phyloP scores from a whole-genome alignment of 2,797 vertebrate genomes.

The Oophaga sylvatica region DNA sequence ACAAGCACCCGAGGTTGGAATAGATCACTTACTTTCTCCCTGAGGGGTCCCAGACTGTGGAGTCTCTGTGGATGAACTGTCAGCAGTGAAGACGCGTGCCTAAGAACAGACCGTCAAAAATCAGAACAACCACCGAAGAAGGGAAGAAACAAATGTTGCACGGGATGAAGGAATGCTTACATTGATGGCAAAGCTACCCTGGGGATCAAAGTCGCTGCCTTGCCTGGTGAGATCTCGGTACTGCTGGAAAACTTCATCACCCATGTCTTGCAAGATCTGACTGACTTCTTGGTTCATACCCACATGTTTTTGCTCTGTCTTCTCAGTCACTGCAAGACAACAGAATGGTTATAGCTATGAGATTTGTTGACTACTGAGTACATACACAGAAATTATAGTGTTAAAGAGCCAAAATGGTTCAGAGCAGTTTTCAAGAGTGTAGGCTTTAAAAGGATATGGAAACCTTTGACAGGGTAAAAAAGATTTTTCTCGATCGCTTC shows the following conservation, averaged over 20 bases:
- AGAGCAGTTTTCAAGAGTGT: neutral
- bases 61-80: conserved; percentile 84
- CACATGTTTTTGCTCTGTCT: conserved; percentile 75
- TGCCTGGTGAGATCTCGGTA: conserved; percentile 89
- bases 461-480: neutral
- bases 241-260: conserved; percentile 93
- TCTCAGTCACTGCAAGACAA: conserved; percentile 76
- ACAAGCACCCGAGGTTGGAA: neutral
- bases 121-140: neutral
- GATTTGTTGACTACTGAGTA: neutral
- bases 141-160: too few species aligned
- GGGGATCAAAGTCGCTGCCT: conserved; percentile 90
- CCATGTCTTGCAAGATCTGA: conserved; percentile 91
- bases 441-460: neutral
- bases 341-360: neutral
- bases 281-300: conserved; percentile 87
- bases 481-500: too few species aligned
- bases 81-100: conserved; percentile 91
- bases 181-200: conserved; percentile 90
- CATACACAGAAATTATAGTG: neutral
- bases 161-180: conserved; percentile 72
- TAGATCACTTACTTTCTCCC: conserved; percentile 81
- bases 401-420: too few species aligned
- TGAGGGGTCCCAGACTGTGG: conserved; percentile 88
- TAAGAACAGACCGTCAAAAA: conserved; percentile 64